phyloP scores from a whole-genome alignment of 1,140 invertebrate genomes.

The Lysiphlebus fabarum region DNA sequence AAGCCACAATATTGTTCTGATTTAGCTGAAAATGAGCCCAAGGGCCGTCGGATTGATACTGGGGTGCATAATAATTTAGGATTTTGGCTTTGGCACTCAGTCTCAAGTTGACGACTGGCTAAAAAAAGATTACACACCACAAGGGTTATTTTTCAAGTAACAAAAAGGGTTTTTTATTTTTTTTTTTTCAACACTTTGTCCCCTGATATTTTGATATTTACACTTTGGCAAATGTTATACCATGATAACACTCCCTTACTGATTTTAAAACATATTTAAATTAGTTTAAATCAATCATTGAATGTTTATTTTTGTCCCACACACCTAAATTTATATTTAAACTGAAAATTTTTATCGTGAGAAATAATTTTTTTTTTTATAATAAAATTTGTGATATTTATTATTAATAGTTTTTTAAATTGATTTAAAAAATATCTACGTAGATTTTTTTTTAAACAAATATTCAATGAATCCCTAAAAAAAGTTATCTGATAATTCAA shows the following conservation, averaged over 20 bases:
- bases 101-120: slow-evolving; percentile 36
- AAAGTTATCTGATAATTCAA: slow-evolving; percentile 16
- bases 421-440: too few species aligned
- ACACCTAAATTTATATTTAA: too few species aligned
- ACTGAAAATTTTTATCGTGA: too few species aligned
- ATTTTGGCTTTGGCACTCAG: slow-evolving; percentile 42
- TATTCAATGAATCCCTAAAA: neutral
- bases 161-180: slow-evolving; percentile 38
- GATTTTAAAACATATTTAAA: slow-evolving; percentile 23
- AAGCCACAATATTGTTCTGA: slow-evolving; percentile 27
- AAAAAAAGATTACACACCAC: slow-evolving; percentile 52
- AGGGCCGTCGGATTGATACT: slow-evolving; percentile 19
- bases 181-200: slow-evolving; percentile 6
- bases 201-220: slow-evolving; percentile 31
- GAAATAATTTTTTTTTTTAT: too few species aligned
- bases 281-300: slow-evolving; percentile 28
- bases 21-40: slow-evolving; percentile 24
- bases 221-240: slow-evolving; percentile 37
- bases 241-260: slow-evolving; percentile 40
- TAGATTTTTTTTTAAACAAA: too few species aligned
- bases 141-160: slow-evolving; percentile 32
- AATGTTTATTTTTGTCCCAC: neutral
- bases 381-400: too few species aligned
- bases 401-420: too few species aligned
- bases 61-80: slow-evolving; percentile 55